A percentile compares a stretch with the other conserved stretches of the same genome.
Evolutionary conservation across 2,888 invertebrate genomes (phyloP).

Genomic region (Elegia similella): DNA sequence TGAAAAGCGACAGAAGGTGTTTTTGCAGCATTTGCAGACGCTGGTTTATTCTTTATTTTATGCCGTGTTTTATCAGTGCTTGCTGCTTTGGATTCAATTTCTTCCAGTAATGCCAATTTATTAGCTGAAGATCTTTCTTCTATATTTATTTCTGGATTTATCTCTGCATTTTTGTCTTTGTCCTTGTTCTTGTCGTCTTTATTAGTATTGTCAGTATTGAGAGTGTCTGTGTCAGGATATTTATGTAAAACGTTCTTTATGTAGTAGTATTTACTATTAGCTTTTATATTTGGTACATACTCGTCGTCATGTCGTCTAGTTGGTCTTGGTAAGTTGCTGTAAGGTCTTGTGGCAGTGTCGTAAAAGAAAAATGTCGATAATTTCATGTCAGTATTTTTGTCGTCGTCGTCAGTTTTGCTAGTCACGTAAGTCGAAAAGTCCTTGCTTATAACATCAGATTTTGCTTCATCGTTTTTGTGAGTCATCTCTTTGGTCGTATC

Average conservation of each 20-base stretch:
- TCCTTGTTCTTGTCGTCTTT: conserved; percentile 28
- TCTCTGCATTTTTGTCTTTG: conserved; percentile 25
- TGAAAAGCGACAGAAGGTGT: conserved; percentile 73
- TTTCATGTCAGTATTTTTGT: conserved; percentile 41
- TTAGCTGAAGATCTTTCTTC: conserved; percentile 61
- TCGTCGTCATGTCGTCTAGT: conserved; percentile 66
- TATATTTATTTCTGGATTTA: conserved; percentile 43
- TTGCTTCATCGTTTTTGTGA: conserved; percentile 30
- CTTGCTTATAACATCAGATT: conserved; percentile 53
- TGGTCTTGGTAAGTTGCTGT: conserved; percentile 55
- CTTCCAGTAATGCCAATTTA: conserved; percentile 50
- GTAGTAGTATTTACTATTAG: conserved; percentile 65
- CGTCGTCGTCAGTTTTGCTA: conserved; percentile 34
- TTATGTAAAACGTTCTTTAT: conserved; percentile 68
- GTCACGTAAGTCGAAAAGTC: conserved; percentile 58
- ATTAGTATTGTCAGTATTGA: conserved; percentile 28
- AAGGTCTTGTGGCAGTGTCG: conserved; percentile 69
- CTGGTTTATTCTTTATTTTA: conserved; percentile 38
- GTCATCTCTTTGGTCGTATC: conserved; percentile 29
- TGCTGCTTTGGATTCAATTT: conserved; percentile 42
- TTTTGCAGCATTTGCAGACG: conserved; percentile 50
- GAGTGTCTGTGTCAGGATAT: conserved; percentile 47
- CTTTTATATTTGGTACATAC: conserved; percentile 35
- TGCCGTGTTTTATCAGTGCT: conserved; percentile 33
- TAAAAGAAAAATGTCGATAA: conserved; percentile 68